Percentiles rank a stretch among this genome's conserved stretches.
Evolutionary conservation across 2,113 vertebrate genomes (phyloP).

Genomic region (Trematocara marginatum): DNA sequence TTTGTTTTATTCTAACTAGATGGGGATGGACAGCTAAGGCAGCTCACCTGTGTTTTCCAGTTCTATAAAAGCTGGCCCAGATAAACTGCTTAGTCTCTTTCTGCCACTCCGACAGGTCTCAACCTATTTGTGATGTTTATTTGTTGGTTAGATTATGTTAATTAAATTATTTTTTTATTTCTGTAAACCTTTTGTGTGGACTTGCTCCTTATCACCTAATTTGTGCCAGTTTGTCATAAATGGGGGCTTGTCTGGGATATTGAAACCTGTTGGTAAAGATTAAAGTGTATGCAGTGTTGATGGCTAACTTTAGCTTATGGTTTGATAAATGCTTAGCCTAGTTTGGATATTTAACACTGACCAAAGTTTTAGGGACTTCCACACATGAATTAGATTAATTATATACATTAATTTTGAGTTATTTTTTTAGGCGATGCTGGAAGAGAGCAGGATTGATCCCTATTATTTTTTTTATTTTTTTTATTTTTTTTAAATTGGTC

Average conservation of each 20-base stretch:
- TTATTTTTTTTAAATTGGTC: not conserved
- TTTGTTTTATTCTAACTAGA: not conserved
- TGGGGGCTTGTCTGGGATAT: not conserved
- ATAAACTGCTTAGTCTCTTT: not conserved
- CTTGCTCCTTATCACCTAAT: not conserved
- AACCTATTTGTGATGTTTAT: not conserved
- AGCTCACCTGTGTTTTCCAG: not conserved
- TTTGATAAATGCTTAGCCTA: not conserved
- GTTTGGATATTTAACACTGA: not conserved
- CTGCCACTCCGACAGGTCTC: not conserved
- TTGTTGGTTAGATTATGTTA: not conserved
- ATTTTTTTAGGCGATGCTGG: not conserved
- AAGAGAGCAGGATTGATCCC: not conserved
- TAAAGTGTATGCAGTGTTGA: not conserved
- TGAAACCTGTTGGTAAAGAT: not conserved
- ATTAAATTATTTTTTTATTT: not conserved
- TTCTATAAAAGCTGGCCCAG: not conserved
- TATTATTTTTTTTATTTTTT: not conserved
- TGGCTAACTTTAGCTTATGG: not conserved
- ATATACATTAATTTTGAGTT: not conserved
- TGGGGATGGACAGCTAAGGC: not conserved
- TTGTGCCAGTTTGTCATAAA: not conserved
- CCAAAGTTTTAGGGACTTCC: not conserved
- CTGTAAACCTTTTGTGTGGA: not conserved
- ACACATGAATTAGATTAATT: not conserved